phyloP scores from a whole-genome alignment of 2,888 invertebrate species.

The Tethea ocularis region DNA sequence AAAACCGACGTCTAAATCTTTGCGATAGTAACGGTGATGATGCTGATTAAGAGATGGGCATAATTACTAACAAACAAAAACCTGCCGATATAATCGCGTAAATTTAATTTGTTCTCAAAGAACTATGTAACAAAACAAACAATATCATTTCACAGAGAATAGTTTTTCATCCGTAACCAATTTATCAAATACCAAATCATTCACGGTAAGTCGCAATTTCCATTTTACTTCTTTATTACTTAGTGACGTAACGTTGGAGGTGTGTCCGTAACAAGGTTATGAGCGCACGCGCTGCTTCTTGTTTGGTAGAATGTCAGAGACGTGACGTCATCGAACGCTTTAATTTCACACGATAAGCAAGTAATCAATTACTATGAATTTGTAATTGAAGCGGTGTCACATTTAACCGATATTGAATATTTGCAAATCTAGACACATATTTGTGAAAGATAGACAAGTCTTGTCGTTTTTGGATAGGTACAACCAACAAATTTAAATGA shows the following conservation, averaged over 20 bases:
- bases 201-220: neutral
- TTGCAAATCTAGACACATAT: no score
- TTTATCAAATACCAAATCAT: neutral
- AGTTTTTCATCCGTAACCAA: neutral
- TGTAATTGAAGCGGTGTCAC: no score
- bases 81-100: no score
- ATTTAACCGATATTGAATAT: no score
- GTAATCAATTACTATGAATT: neutral
- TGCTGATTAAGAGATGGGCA: neutral
- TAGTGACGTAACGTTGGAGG: conserved; percentile 7
- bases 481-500: no score
- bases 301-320: neutral
- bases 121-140: neutral
- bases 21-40: no score
- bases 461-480: neutral
- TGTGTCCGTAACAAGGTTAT: conserved; percentile 11
- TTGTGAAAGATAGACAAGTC: neutral
- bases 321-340: neutral
- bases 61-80: neutral
- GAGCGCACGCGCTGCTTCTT: neutral
- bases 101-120: neutral
- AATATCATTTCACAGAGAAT: neutral
- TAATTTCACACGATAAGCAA: neutral
- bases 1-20: no score
- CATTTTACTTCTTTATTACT: neutral